These are phyloP conservation scores for Gnathonemus echidnorhynchus DNA, from an alignment of 2,113 vertebrate genomes.

Conservation along the genomic window DNA sequence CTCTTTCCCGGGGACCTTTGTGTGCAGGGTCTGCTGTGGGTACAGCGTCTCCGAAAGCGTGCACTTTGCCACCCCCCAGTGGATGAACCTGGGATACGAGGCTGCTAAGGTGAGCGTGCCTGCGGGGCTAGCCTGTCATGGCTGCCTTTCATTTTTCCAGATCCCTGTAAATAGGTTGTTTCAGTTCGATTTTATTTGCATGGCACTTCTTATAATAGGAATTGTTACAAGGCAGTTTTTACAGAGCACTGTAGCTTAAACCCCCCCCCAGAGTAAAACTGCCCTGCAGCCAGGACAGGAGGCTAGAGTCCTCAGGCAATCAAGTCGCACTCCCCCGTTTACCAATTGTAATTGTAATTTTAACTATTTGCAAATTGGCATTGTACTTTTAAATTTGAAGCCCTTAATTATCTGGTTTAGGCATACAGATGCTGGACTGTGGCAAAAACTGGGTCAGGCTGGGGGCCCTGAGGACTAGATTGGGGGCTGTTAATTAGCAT, in stretches of 20 bases:
- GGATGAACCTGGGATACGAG: constrained; percentile 95
- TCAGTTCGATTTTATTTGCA: neutral
- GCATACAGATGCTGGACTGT: neutral
- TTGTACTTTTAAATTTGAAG: neutral
- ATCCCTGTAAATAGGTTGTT: neutral
- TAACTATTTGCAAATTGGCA: neutral
- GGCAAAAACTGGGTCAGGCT: neutral
- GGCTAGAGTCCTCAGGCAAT: neutral
- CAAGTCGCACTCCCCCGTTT: neutral
- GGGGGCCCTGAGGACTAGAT: neutral
- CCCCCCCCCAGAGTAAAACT: neutral
- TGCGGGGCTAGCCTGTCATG: too few relatives aligned
- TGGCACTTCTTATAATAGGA: neutral
- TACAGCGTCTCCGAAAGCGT: constrained; percentile 98
- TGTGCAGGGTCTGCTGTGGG: constrained; percentile 95
- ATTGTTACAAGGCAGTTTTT: neutral
- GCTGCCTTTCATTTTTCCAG: neutral
- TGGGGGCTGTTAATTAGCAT: neutral
- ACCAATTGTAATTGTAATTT: neutral
- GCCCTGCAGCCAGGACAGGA: neutral
- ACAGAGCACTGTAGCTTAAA: neutral
- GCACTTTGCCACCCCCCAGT: constrained; percentile 97
- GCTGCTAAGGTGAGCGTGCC: constrained; percentile 77
- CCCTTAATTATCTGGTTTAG: neutral
- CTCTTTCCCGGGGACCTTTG: constrained; percentile 94